phyloP scores from a whole-genome alignment of 2,888 invertebrate species.

The Adela reaumurella region DNA sequence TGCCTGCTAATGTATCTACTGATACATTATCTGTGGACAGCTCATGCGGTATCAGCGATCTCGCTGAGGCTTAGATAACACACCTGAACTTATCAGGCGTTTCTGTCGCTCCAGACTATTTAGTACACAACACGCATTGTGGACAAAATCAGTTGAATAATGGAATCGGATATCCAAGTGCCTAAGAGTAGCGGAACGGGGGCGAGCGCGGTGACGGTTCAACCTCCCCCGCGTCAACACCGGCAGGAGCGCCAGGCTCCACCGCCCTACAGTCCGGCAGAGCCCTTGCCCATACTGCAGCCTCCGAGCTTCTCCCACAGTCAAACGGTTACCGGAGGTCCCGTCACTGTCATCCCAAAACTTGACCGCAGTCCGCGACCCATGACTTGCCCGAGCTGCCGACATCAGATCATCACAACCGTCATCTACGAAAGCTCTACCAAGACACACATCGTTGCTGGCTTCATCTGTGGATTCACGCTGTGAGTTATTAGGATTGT shows the following conservation, averaged over 20 bases:
- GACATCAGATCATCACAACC: slow-evolving; percentile 28
- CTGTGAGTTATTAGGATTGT: too few relatives aligned
- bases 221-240: neutral
- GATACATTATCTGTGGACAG: neutral
- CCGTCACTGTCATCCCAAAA: slow-evolving; percentile 26
- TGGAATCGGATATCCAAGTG: too few relatives aligned
- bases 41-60: neutral
- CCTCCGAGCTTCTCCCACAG: slow-evolving; percentile 9
- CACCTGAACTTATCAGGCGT: neutral
- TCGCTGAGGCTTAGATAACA: neutral
- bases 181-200: too few relatives aligned
- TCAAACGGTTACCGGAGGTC: slow-evolving; percentile 18
- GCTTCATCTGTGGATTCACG: slow-evolving; percentile 40
- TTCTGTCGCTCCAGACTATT: neutral
- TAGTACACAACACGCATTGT: too few relatives aligned
- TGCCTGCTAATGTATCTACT: neutral
- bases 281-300: neutral
- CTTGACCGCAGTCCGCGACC: slow-evolving; percentile 26
- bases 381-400: slow-evolving; percentile 31
- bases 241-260: slow-evolving; percentile 21
- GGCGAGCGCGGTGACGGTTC: neutral
- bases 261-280: slow-evolving; percentile 39
- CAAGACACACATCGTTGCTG: slow-evolving; percentile 41
- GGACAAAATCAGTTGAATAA: too few relatives aligned
- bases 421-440: slow-evolving; percentile 33